Conservation (phyloP, 2,888 invertebrate species). For the Junonia oenone region DNA sequence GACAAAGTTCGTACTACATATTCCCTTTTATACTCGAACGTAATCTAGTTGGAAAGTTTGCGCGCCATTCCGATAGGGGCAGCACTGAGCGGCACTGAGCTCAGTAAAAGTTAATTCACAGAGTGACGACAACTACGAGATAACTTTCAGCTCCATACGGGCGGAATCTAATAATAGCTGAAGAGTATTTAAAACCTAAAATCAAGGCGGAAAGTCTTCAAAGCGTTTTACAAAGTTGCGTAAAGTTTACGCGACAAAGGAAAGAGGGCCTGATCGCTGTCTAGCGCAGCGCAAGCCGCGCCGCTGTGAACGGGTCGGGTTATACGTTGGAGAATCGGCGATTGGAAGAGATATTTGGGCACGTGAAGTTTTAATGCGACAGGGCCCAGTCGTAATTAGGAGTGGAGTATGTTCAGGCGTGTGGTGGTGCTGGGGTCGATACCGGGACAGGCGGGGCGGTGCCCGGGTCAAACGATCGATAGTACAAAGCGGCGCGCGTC, state of each 20-base stretch:
- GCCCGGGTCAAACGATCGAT: constrained; percentile 66
- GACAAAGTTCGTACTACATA: neutral
- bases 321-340: neutral
- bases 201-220: neutral
- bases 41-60: neutral
- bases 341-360: neutral
- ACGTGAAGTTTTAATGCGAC: constrained; percentile 12
- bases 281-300: no score
- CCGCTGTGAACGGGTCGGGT: neutral
- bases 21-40: neutral
- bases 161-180: neutral
- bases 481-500: constrained; percentile 48
- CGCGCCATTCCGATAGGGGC: neutral
- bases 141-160: neutral
- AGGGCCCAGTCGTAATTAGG: constrained; percentile 3
- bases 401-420: constrained; percentile 18
- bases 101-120: neutral
- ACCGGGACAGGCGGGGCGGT: constrained; percentile 67
- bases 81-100: neutral
- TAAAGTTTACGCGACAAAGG: no score
- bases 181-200: neutral
- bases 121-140: neutral
- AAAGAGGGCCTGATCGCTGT: no score
- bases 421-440: constrained; percentile 67
- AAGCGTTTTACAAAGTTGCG: neutral